Evolutionary conservation across 2,888 invertebrate genomes (phyloP).

Genomic region (Drosophila recens): DNA sequence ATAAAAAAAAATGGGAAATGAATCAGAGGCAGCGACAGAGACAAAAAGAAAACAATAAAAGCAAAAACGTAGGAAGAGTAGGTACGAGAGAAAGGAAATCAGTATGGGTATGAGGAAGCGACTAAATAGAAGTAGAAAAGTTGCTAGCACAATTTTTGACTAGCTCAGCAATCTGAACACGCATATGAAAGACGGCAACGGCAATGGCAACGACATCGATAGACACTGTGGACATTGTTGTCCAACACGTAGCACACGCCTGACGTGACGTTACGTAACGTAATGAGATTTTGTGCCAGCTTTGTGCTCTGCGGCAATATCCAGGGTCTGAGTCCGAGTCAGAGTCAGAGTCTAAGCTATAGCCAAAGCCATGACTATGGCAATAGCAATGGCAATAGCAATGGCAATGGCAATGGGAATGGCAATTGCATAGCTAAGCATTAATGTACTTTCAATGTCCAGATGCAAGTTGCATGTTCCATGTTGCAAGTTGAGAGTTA

Average conservation of each 20-base stretch:
- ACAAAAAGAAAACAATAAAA: background rate
- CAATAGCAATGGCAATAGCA: background rate
- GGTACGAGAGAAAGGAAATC: background rate
- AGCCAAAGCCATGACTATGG: background rate
- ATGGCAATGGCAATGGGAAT: background rate
- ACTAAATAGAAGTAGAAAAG: slow-evolving; percentile 25
- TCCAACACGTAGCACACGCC: slow-evolving; percentile 46
- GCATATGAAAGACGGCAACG: slow-evolving; percentile 45
- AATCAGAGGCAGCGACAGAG: background rate
- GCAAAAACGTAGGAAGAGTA: background rate
- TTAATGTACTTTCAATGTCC: slow-evolving; percentile 42
- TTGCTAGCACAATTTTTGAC: slow-evolving; percentile 46
- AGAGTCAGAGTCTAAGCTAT: background rate
- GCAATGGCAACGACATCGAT: slow-evolving; percentile 10
- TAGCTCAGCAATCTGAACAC: slow-evolving; percentile 65
- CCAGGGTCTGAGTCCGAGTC: slow-evolving; percentile 1
- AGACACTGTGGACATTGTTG: slow-evolving; percentile 35
- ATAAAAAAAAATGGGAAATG: background rate
- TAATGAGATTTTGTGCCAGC: slow-evolving; percentile 75
- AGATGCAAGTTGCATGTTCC: slow-evolving; percentile 4
- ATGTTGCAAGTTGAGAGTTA: background rate
- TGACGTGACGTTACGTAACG: slow-evolving; percentile 71
- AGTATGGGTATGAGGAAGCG: background rate
- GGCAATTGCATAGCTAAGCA: slow-evolving; percentile 32
- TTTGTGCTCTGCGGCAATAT: slow-evolving; percentile 51